Base-by-base conservation (phyloP, 2,113 vertebrate genomes). In the Callithrix jacchus region DNA sequence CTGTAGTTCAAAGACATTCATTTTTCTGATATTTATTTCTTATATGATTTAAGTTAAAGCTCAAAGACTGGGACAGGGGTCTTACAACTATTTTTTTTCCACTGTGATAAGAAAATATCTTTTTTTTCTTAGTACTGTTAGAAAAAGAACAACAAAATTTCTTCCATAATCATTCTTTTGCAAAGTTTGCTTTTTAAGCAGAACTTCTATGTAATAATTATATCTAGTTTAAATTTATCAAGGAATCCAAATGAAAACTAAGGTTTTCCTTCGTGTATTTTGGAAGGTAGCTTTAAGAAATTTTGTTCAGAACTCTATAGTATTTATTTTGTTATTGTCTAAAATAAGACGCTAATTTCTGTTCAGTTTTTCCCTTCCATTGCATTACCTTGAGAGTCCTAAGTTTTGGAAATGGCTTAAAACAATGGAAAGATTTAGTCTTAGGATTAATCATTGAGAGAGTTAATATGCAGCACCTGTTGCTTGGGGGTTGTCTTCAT, bases 11-110 rank as follows among this genome's bases (percentile, higher is more conserved):
- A 56, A 96, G 84, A 81, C 87, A 80, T 64, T 96, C 40, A 23
- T 83, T 83, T 32, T 88, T 80, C 40, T 56, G 71, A 40, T 81
- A 73, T 0, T n/a, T 32, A 81, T 56, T 90, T 83, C 66, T 83
- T 56, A 68, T 9, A 17, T 89, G n/a, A 88, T 54, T 97, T 92
- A 86, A 86, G 54, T 76, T 89, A 84, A 95, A 89, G 40, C 81
- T 45, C 27, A 80, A 27, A 92, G 47, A 45, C 47, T 87, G 20
- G 93, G 77, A 42, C 5, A 32, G 0, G 61, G 52, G 14, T 83
- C 89, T 68, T 70, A 32, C 13, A 64, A 56, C 86, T 77, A 25
- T 30, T 83, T 89, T 85, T 81, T 47, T 56, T n/a, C 21, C 17
- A 47, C 77, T 47, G 5, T 35, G 20, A 42, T 49, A 93, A 73